phyloP scores from a whole-genome alignment of 2,113 vertebrate genomes.

The Rutilus rutilus region DNA sequence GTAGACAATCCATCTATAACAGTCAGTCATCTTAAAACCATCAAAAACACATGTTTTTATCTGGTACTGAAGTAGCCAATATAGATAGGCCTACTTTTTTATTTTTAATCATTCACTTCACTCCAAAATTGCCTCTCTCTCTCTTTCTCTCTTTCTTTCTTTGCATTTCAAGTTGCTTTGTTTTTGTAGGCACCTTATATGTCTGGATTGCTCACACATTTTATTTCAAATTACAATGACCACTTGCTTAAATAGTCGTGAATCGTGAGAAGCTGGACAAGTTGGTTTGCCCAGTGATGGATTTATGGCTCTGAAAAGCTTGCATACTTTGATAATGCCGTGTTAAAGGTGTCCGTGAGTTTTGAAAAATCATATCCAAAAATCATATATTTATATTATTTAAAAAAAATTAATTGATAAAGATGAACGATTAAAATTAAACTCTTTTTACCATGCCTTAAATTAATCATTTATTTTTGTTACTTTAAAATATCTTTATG shows the following conservation, averaged over 20 bases:
- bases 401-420: background rate
- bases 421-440: background rate
- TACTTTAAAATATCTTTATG: background rate
- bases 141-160: background rate
- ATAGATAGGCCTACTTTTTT: background rate
- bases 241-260: background rate
- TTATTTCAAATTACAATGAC: background rate
- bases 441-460: too few species aligned
- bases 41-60: background rate
- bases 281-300: background rate
- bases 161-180: background rate
- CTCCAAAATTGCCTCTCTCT: background rate
- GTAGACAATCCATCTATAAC: background rate
- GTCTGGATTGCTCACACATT: background rate
- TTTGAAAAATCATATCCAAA: background rate
- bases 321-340: background rate
- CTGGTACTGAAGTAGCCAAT: background rate
- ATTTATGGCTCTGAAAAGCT: background rate
- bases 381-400: background rate
- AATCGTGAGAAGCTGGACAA: background rate
- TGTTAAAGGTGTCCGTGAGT: background rate
- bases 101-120: background rate
- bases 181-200: background rate
- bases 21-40: background rate
- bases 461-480: too few species aligned